Evolutionary conservation across 2,113 vertebrate genomes (phyloP).

Genomic region (Lathamus discolor): DNA sequence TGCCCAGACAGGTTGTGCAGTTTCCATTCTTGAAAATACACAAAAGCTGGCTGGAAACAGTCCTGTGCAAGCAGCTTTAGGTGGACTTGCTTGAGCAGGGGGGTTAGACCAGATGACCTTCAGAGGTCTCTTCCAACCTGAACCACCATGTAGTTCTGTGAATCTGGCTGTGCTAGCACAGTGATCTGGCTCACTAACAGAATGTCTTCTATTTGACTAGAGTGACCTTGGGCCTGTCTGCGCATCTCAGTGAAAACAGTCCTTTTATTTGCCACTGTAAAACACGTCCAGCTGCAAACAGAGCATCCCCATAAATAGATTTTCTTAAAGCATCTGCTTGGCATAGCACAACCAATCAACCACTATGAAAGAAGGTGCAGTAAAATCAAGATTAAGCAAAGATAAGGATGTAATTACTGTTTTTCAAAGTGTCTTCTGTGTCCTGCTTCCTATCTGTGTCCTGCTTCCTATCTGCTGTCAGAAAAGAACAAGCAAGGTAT

Average conservation of each 20-base stretch:
- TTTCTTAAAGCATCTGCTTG: slow-evolving; percentile 2
- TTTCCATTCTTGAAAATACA: neutral
- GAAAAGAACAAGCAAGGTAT: neutral
- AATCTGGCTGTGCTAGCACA: neutral
- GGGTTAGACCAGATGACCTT: neutral
- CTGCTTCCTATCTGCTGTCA: slow-evolving; percentile 5
- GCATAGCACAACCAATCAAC: slow-evolving; percentile 1
- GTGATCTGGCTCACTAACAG: neutral
- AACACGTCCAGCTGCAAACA: slow-evolving; percentile 7
- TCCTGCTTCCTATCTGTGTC: slow-evolving; percentile 12
- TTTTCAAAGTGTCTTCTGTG: slow-evolving; percentile 13
- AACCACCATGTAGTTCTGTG: neutral
- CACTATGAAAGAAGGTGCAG: slow-evolving; percentile 22
- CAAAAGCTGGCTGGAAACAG: neutral
- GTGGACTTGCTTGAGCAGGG: neutral
- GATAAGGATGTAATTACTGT: slow-evolving; percentile 20
- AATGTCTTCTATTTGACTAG: neutral
- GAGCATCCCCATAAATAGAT: neutral
- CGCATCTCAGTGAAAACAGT: neutral
- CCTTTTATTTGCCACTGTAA: neutral
- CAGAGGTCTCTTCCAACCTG: neutral
- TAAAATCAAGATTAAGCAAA: slow-evolving; percentile 31
- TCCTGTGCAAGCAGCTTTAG: fast-evolving
- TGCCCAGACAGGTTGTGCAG: neutral
- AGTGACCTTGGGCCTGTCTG: neutral